phyloP scores from a whole-genome alignment of 2,888 invertebrate genomes.

The Eretmocerus hayati region DNA sequence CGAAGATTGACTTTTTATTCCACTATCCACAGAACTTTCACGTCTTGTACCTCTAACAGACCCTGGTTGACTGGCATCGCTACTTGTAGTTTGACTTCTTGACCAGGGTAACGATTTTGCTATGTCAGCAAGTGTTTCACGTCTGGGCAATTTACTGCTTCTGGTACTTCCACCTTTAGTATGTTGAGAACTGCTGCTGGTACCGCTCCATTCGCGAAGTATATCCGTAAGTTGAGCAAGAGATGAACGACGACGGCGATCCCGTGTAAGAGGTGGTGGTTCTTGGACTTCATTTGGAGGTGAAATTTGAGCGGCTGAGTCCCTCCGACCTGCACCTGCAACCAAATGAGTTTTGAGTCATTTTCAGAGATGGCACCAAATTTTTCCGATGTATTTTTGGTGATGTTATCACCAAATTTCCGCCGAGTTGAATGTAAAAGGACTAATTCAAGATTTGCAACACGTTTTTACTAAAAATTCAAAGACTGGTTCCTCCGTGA shows the following conservation, averaged over 20 bases:
- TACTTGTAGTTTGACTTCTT: slow-evolving; percentile 52
- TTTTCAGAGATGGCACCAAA: too few relatives aligned
- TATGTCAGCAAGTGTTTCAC: slow-evolving; percentile 82
- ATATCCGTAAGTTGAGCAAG: slow-evolving; percentile 85
- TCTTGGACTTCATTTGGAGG: slow-evolving; percentile 71
- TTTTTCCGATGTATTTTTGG: too few relatives aligned
- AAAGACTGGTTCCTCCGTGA: too few relatives aligned
- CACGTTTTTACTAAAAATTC: too few relatives aligned
- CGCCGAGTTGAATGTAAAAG: too few relatives aligned
- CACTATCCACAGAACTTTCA: slow-evolving; percentile 82
- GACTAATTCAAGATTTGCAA: too few relatives aligned
- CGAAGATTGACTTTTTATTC: slow-evolving; percentile 61
- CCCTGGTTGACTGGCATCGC: slow-evolving; percentile 47
- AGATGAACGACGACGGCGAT: slow-evolving; percentile 74
- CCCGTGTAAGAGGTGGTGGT: slow-evolving; percentile 58
- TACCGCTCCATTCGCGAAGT: slow-evolving; percentile 76
- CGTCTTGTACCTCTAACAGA: slow-evolving; percentile 64
- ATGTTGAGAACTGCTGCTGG: slow-evolving; percentile 49
- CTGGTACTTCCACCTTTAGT: slow-evolving; percentile 18
- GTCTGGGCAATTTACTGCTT: slow-evolving; percentile 56
- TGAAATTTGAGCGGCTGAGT: slow-evolving; percentile 90
- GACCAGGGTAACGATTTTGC: slow-evolving; percentile 81
- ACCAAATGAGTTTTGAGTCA: too few relatives aligned
- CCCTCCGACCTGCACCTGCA: slow-evolving; percentile 60
- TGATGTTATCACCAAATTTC: too few relatives aligned